Evolutionary conservation across 2,888 invertebrate species (phyloP).

Genomic region (Acanthosepion lycidas): DNA sequence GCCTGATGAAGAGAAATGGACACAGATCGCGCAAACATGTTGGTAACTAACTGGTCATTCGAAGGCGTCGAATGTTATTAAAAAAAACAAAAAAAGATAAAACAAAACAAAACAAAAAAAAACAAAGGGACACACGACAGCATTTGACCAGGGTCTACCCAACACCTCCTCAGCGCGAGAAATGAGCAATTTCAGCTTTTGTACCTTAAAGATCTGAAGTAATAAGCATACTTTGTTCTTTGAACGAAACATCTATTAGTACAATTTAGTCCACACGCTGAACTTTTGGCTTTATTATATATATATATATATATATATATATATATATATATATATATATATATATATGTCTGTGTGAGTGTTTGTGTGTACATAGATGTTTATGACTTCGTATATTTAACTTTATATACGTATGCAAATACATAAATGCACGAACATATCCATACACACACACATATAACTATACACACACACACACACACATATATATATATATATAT

Average conservation of each 20-base stretch:
- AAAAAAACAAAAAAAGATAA: background rate
- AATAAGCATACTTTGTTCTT: slow-evolving; percentile 33
- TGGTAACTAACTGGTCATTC: slow-evolving; percentile 21
- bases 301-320: slow-evolving; percentile 33
- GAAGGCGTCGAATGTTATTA: background rate
- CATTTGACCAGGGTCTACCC: background rate
- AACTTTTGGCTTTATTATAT: background rate
- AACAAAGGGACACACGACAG: background rate
- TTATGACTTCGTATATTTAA: background rate
- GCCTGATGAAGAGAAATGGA: background rate
- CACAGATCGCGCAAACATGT: background rate
- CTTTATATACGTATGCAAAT: no score
- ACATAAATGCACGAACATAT: background rate
- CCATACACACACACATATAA: background rate
- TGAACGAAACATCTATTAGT: slow-evolving; percentile 6
- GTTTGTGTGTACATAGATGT: background rate
- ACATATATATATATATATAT: no score
- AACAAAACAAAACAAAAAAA: background rate
- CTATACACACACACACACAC: background rate
- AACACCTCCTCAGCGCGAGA: background rate
- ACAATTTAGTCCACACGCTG: background rate
- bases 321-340: slow-evolving; percentile 33
- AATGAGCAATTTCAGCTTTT: background rate
- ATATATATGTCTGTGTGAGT: background rate
- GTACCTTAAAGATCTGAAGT: background rate